Evolutionary conservation across 2,888 invertebrate genomes (phyloP).

Genomic region (Euspilapteryx auroguttella): DNA sequence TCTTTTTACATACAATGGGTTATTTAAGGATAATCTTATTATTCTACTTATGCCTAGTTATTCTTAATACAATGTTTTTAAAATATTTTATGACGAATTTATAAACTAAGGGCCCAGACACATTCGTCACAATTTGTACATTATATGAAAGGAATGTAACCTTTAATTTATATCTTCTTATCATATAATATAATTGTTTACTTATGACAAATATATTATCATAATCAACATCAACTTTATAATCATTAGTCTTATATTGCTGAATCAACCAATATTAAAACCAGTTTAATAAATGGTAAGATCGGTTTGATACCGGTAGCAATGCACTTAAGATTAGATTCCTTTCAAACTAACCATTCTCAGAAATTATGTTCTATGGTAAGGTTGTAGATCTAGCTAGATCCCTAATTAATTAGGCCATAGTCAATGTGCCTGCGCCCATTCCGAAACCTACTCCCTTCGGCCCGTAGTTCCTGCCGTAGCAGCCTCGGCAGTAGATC

Average conservation of each 20-base stretch:
- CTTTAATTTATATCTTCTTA: constrained; percentile 57
- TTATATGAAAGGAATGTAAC: constrained; percentile 57
- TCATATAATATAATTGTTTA: constrained; percentile 43
- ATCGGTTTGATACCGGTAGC: constrained; percentile 29
- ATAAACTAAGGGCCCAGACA: constrained; percentile 61
- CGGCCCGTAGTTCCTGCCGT: constrained; percentile 84
- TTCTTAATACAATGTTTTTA: constrained; percentile 27
- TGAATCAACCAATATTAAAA: constrained; percentile 57
- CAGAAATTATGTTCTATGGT: too few species aligned
- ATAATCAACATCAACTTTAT: too few species aligned
- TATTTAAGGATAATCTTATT: constrained; percentile 18
- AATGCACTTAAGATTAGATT: constrained; percentile 31
- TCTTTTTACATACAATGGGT: constrained; percentile 11
- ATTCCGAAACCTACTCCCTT: constrained; percentile 89
- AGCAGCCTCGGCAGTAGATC: constrained; percentile 91
- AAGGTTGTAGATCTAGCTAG: too few species aligned
- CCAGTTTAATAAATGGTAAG: constrained; percentile 58
- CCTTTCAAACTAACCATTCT: constrained; percentile 37
- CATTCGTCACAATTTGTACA: constrained; percentile 54
- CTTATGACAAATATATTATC: constrained; percentile 16
- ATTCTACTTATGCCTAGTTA: constrained; percentile 37
- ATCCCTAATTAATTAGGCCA: constrained; percentile 69
- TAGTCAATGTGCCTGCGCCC: constrained; percentile 88
- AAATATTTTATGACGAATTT: constrained; percentile 55
- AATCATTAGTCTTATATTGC: constrained; percentile 45